These are phyloP conservation scores for Melolontha melolontha DNA, from an alignment of 2,888 invertebrate genomes.

Conservation along the genomic window DNA sequence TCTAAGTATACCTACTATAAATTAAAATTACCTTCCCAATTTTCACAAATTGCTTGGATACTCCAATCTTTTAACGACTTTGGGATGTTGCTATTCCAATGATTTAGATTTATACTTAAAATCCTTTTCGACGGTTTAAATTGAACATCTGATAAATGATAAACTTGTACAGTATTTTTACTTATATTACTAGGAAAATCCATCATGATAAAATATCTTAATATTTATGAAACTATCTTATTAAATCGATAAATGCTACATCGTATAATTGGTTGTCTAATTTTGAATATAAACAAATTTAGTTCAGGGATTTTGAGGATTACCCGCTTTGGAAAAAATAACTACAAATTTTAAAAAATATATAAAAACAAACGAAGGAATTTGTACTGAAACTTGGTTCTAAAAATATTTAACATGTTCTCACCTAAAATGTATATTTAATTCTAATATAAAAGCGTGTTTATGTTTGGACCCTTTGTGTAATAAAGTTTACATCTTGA, in stretches of 20 bases:
- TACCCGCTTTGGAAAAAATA: no score
- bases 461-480: no score
- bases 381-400: no score
- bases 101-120: slow-evolving; percentile 50
- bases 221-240: slow-evolving; percentile 17
- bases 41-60: slow-evolving; percentile 53
- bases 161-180: slow-evolving; percentile 54
- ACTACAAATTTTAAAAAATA: no score
- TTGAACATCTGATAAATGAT: slow-evolving; percentile 44
- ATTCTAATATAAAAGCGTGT: no score
- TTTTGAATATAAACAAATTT: background rate
- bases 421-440: no score
- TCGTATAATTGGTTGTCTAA: slow-evolving; percentile 48
- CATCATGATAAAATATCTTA: slow-evolving; percentile 48
- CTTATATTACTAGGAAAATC: slow-evolving; percentile 53
- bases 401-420: no score
- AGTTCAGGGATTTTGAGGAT: no score
- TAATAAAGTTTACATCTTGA: no score
- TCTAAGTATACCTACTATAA: background rate
- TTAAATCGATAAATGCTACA: slow-evolving; percentile 49
- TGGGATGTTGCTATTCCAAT: slow-evolving; percentile 52
- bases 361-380: no score
- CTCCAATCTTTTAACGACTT: slow-evolving; percentile 54
- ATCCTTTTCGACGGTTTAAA: slow-evolving; percentile 44
- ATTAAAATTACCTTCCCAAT: slow-evolving; percentile 54